Base-by-base conservation (phyloP, 1,140 invertebrate genomes). In the Cyrtorhinus lividipennis region DNA sequence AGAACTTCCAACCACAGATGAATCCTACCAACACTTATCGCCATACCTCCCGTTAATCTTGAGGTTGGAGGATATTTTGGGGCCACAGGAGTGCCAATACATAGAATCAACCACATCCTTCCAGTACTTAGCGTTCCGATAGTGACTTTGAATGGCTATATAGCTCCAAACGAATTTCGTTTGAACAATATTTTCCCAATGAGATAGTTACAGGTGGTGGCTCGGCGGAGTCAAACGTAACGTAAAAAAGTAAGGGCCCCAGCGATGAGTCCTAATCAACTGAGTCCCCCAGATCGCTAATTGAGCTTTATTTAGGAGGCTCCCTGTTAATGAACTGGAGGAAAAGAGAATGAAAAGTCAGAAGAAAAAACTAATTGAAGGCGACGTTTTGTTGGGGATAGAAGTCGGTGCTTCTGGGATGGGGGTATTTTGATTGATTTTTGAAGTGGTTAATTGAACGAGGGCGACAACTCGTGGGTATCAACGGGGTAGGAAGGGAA, bases 381-480 rank as follows among this genome's bases (percentile, higher is more conserved):
- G 24, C 58, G 58, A 59, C 48, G 48, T 53, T 53, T 53, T 53
- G 10, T 22, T 15, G 26, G 27, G 27, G 27, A 30, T 30, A 30
- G 27, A 59, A n/a, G 27, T n/a, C n/a, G 24, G 58, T 26, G 27
- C 12, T 26, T 26, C 24, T 18, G 26, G 24, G 38, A 22, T 59
- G 58, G 58, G 24, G 26, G 24, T 59, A 30, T 59, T 59, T 59
- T 59, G 58, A 59, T 59, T 59, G 58, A 59, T 59, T 59, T 30
- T 23, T 27, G 58, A 59, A 59, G 58, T 59, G 58, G 24, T 59
- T 59, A 59, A 59, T 59, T 27, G 58, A 59, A 22, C 48, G 5
- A 53, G 20, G 10, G 58, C 27, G 58, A 59, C 58, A 59, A 59
- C n/a, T 59, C 24, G 24, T 8, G 56, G 27, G 18, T 53, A 53